These are phyloP conservation scores for Myopa testacea DNA, from an alignment of 2,888 invertebrate genomes.

Conservation along the genomic window DNA sequence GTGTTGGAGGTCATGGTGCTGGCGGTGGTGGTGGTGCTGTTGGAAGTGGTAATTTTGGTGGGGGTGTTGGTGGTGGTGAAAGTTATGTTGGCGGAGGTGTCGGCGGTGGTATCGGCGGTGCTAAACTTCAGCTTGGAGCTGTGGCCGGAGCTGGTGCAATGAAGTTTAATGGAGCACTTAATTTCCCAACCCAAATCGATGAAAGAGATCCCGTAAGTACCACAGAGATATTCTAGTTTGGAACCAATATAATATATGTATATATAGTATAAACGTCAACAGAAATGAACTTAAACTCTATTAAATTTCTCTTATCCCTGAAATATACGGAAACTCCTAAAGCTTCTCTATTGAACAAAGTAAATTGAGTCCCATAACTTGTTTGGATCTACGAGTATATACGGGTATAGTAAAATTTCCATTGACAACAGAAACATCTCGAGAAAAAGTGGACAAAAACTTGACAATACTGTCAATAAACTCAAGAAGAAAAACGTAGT, in stretches of 20 bases:
- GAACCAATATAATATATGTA: too few relatives aligned
- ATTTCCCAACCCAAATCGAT: conserved; percentile 9
- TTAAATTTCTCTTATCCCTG: neutral
- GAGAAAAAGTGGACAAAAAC: too few relatives aligned
- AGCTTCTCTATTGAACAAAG: neutral
- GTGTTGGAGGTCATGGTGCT: neutral
- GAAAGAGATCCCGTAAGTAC: conserved; percentile 10
- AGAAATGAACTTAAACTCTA: neutral
- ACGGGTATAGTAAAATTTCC: too few relatives aligned
- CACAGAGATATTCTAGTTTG: neutral
- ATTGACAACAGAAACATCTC: too few relatives aligned
- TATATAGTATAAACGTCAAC: too few relatives aligned
- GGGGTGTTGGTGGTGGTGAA: neutral
- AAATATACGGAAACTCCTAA: neutral
- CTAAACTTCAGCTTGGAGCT: conserved; percentile 22
- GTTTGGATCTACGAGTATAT: too few relatives aligned
- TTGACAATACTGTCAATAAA: too few relatives aligned
- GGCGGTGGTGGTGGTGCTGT: conserved; percentile 16
- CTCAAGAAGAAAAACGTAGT: too few relatives aligned
- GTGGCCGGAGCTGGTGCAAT: conserved; percentile 41
- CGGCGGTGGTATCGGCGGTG: neutral
- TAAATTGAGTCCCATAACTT: neutral
- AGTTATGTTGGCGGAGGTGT: neutral
- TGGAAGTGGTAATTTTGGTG: neutral
- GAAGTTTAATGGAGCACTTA: conserved; percentile 39